Base-by-base conservation (phyloP, 2,113 vertebrate genomes). In the Phaethon lepturus region DNA sequence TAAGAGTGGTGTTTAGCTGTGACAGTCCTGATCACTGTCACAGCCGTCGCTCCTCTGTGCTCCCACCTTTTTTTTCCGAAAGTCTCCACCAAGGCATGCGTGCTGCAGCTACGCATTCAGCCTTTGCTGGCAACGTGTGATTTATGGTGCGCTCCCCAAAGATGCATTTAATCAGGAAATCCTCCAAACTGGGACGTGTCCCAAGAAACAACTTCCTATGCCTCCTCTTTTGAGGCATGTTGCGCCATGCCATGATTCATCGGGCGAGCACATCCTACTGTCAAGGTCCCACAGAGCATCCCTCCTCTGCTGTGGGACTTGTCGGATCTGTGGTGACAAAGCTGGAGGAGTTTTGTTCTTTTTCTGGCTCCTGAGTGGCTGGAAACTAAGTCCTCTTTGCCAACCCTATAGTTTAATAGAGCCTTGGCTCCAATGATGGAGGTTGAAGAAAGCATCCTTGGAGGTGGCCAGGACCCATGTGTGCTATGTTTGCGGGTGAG, bases 71-170 rank as follows among this genome's bases (percentile, higher is more conserved):
- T 68, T 6, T 25, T 13, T 19, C 26, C 13, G 38, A 26, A 40
- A 29, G 14, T 60, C 50, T 77, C 22, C n/a, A 9, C 53, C 0
- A 0, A 78, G 62, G 38, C 10, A 8, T 0, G 0, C 1, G 3
- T 49, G 10, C 79, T 86, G 49, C 67, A 69, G 79, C 62, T 45
- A 3, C 2, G 0, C 2, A 0, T 42, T 31, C 60, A 35, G 31
- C 35, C 60, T 78, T 64, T 87, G 35, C 64, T 68, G 68, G 22
- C 7, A 2, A 0, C 5, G 6, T 25, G 2, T 3, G 12, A 3
- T 75, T 71, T 73, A 9, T 19, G 19, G 9, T 71, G n/a, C 15
- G 2, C 8, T 9, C 15, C 53, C 31, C 50, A 93, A 83, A 73
- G 67, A 63, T 62, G 50, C 35, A 40, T 28, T 38, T 84, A 42